These are phyloP conservation scores for Drosophila sechellia DNA, from an alignment of 1,140 invertebrate genomes.

Conservation along the genomic window DNA sequence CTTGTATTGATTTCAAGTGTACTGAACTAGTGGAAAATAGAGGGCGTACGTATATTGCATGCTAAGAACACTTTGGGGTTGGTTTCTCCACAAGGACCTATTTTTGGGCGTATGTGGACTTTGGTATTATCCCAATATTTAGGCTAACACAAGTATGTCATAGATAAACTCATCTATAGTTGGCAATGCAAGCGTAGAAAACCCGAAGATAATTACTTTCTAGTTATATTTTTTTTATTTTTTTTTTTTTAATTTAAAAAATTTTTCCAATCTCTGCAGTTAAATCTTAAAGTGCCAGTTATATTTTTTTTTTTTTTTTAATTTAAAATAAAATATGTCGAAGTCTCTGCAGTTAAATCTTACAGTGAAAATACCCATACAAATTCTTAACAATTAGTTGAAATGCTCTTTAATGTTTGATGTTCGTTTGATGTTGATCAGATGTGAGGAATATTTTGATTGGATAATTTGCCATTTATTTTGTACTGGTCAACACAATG, in stretches of 20 bases:
- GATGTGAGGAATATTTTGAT: slow-evolving; percentile 17
- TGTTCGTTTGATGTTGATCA: slow-evolving; percentile 25
- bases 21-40: neutral
- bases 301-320: too few species aligned
- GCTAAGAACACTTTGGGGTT: too few species aligned
- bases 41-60: neutral
- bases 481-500: slow-evolving; percentile 16
- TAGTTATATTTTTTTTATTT: too few species aligned
- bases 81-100: neutral
- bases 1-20: slow-evolving; percentile 8
- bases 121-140: neutral
- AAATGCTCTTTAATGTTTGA: slow-evolving; percentile 22
- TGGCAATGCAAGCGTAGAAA: neutral
- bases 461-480: slow-evolving; percentile 39
- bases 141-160: too few species aligned
- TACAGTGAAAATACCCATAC: neutral
- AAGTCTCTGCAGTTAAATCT: too few species aligned
- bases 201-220: too few species aligned
- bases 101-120: neutral
- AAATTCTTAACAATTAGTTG: neutral
- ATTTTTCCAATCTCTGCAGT: too few species aligned
- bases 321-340: too few species aligned
- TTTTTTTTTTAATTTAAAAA: too few species aligned
- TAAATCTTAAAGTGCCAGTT: too few species aligned
- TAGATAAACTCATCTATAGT: neutral